phyloP scores from a whole-genome alignment of 2,888 invertebrate species.

The Beris chalybata region DNA sequence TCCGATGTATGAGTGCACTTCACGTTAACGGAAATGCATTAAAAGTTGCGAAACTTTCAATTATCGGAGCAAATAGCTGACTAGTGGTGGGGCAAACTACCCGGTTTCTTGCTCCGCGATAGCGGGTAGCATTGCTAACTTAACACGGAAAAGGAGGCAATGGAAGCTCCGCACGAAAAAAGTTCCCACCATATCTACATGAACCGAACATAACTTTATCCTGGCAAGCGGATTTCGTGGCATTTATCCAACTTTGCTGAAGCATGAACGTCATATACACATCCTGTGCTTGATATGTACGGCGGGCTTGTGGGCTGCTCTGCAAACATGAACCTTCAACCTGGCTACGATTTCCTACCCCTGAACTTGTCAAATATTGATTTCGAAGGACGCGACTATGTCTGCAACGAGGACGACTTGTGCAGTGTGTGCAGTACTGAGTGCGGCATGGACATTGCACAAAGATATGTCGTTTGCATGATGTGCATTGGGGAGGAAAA shows the following conservation, averaged over 20 bases:
- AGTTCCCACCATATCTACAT: no score
- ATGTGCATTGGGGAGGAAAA: background rate
- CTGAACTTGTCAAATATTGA: constrained; percentile 34
- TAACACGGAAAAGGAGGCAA: no score
- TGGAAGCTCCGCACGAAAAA: no score
- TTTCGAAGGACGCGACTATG: background rate
- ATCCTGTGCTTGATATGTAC: background rate
- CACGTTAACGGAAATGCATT: no score
- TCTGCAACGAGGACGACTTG: no score
- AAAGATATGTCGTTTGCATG: background rate
- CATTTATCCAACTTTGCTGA: constrained; percentile 22
- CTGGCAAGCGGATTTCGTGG: constrained; percentile 21
- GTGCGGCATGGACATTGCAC: background rate
- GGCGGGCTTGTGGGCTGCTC: background rate
- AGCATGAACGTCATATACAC: background rate
- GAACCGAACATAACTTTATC: constrained; percentile 24
- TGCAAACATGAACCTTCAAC: constrained; percentile 25
- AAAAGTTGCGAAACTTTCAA: no score
- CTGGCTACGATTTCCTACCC: constrained; percentile 9
- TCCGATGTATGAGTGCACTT: no score
- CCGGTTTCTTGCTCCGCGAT: no score
- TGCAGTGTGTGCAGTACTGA: background rate
- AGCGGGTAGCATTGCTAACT: no score
- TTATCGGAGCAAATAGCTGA: no score
- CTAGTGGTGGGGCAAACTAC: no score